Conservation (phyloP, 1,140 invertebrate species). For the Lasioglossum baleicum region DNA sequence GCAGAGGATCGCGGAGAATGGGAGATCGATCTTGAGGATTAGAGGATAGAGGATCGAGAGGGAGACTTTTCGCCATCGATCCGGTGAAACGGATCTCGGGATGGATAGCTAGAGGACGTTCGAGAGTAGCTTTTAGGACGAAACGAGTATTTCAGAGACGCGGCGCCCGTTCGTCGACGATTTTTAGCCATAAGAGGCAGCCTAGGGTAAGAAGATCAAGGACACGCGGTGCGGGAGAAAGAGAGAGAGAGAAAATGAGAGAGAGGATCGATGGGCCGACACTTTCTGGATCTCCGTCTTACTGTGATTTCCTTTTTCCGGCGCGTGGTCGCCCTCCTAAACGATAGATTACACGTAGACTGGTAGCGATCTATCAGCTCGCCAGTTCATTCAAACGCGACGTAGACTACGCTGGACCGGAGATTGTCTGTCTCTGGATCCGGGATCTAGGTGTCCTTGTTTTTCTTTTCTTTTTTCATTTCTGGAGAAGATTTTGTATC, state of each 20-base stretch:
- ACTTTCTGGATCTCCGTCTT: slow-evolving; percentile 56
- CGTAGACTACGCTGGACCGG: too few relatives aligned
- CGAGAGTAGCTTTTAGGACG: slow-evolving; percentile 29
- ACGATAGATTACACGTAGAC: slow-evolving; percentile 22
- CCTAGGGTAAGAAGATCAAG: slow-evolving; percentile 31
- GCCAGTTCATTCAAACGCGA: slow-evolving; percentile 7
- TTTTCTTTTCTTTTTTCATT: background rate
- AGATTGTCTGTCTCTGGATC: too few relatives aligned
- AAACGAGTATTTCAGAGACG: slow-evolving; percentile 12
- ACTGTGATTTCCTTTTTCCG: slow-evolving; percentile 60
- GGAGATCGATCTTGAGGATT: background rate
- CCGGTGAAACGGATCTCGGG: slow-evolving; percentile 46
- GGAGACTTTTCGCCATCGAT: background rate
- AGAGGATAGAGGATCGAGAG: background rate
- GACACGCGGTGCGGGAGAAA: background rate
- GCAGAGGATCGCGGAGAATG: slow-evolving; percentile 11
- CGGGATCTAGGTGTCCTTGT: slow-evolving; percentile 5
- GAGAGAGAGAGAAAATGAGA: too few relatives aligned
- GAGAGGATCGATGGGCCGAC: slow-evolving; percentile 14
- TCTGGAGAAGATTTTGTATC: slow-evolving; percentile 9
- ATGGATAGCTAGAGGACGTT: slow-evolving; percentile 16
- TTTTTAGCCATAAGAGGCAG: slow-evolving; percentile 33
- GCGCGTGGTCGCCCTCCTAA: slow-evolving; percentile 45
- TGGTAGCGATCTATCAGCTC: slow-evolving; percentile 39
- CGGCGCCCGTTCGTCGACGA: slow-evolving; percentile 6